phyloP scores from a whole-genome alignment of 1,140 invertebrate genomes.

The Coptotermes formosanus region DNA sequence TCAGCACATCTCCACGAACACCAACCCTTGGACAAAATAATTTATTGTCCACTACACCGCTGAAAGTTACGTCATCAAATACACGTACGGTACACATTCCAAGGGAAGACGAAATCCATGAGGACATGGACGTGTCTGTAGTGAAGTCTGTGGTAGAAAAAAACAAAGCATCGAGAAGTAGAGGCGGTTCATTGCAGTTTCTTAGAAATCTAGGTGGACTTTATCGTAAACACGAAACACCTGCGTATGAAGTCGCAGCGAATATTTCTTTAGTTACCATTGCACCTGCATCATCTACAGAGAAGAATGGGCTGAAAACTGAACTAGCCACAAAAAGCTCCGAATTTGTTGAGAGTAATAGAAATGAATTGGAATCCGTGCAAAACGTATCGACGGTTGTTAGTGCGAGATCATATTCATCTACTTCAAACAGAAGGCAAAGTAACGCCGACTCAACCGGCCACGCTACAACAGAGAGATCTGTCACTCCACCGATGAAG shows the following conservation, averaged over 20 bases:
- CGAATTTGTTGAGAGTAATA: too few species aligned
- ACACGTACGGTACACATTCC: background rate
- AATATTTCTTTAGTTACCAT: background rate
- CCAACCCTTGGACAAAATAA: background rate
- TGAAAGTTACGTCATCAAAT: background rate
- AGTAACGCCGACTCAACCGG: too few species aligned
- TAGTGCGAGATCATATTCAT: too few species aligned
- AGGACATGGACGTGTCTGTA: slow-evolving; percentile 55
- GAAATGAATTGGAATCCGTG: too few species aligned
- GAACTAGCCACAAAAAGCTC: too few species aligned
- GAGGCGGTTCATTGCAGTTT: background rate
- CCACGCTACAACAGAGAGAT: too few species aligned
- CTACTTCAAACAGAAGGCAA: too few species aligned
- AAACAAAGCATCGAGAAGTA: slow-evolving; percentile 40
- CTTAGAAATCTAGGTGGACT: background rate
- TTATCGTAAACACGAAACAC: background rate
- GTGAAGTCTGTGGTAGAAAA: slow-evolving; percentile 53
- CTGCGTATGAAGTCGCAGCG: background rate
- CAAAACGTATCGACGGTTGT: too few species aligned
- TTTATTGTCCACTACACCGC: background rate
- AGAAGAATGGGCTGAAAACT: too few species aligned
- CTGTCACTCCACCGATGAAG: too few species aligned
- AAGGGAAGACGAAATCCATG: slow-evolving; percentile 52
- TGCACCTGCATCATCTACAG: background rate
- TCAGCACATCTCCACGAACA: background rate